phyloP scores from a whole-genome alignment of 2,888 invertebrate genomes.

The Drosophila tripunctata region DNA sequence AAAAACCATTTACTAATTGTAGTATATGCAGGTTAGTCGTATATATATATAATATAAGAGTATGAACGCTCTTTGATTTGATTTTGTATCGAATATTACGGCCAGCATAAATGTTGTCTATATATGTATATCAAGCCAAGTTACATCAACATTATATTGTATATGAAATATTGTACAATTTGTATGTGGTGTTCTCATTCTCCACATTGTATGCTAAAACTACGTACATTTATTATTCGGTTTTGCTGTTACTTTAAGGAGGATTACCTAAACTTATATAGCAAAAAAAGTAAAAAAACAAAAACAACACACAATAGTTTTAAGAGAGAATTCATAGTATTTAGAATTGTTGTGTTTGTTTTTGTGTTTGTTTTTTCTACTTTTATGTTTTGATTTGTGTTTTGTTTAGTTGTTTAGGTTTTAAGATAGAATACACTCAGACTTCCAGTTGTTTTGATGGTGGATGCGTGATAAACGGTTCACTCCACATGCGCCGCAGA shows the following conservation, averaged over 20 bases:
- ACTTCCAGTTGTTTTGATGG: slow-evolving; percentile 93
- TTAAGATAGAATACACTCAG: slow-evolving; percentile 85
- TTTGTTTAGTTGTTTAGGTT: slow-evolving; percentile 34
- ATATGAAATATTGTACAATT: slow-evolving; percentile 17
- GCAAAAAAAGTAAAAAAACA: slow-evolving; percentile 63
- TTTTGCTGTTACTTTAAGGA: slow-evolving; percentile 65
- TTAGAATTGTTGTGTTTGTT: slow-evolving; percentile 40
- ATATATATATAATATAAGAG: slow-evolving; percentile 6
- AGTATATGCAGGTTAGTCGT: slow-evolving; percentile 30
- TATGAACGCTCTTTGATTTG: slow-evolving; percentile 29
- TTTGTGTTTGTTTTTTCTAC: slow-evolving; percentile 13
- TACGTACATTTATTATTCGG: slow-evolving; percentile 66
- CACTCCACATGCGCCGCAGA: slow-evolving; percentile 98
- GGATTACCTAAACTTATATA: slow-evolving; percentile 61
- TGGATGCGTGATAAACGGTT: slow-evolving; percentile 94
- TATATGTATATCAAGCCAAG: slow-evolving; percentile 38
- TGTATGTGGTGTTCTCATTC: slow-evolving; percentile 35
- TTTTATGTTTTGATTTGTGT: slow-evolving; percentile 25
- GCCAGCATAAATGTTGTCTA: slow-evolving; percentile 39
- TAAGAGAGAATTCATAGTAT: slow-evolving; percentile 63
- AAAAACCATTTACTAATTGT: slow-evolving; percentile 29
- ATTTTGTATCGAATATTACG: slow-evolving; percentile 42
- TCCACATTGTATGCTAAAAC: slow-evolving; percentile 51
- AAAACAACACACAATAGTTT: slow-evolving; percentile 52
- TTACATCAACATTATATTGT: slow-evolving; percentile 44